Evolutionary conservation across 2,797 vertebrate species (phyloP).

Genomic region (Muscicapa comitata): DNA sequence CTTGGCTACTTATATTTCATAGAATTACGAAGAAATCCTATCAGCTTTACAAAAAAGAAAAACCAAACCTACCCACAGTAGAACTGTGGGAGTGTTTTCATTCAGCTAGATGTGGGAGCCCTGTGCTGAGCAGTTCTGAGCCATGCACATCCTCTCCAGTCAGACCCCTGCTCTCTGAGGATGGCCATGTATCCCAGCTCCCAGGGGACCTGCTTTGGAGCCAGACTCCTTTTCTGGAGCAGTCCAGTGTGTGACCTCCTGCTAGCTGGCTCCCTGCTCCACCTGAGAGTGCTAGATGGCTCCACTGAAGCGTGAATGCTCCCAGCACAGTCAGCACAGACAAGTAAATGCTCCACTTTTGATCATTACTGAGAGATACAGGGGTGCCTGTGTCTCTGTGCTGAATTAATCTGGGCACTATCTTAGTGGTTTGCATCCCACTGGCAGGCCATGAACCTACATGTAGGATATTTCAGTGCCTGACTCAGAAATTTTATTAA

Average conservation of each 20-base stretch:
- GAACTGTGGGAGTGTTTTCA: not conserved
- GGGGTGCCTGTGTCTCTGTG: not conserved
- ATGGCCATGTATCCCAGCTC: not conserved
- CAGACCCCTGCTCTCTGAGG: not conserved
- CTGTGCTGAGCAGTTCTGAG: not conserved
- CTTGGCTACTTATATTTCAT: fast-evolving
- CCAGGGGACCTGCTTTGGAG: not conserved
- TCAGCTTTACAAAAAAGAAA: not conserved
- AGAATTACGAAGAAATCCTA: not conserved
- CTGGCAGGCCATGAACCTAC: not conserved
- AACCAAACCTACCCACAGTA: not conserved
- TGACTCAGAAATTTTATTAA: not conserved
- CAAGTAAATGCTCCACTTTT: not conserved
- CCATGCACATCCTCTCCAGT: not conserved
- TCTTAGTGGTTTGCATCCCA: not conserved
- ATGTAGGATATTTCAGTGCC: not conserved
- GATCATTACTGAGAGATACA: not conserved
- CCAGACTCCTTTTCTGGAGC: not conserved
- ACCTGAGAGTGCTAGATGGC: fast-evolving
- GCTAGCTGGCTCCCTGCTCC: not conserved
- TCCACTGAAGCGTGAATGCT: not conserved
- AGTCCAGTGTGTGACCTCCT: fast-evolving
- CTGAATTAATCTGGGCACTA: not conserved
- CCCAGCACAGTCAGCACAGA: not conserved
- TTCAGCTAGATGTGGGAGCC: not conserved